Evolutionary conservation across 2,888 invertebrate genomes (phyloP).

Genomic region (Siphlonurus alternatus): DNA sequence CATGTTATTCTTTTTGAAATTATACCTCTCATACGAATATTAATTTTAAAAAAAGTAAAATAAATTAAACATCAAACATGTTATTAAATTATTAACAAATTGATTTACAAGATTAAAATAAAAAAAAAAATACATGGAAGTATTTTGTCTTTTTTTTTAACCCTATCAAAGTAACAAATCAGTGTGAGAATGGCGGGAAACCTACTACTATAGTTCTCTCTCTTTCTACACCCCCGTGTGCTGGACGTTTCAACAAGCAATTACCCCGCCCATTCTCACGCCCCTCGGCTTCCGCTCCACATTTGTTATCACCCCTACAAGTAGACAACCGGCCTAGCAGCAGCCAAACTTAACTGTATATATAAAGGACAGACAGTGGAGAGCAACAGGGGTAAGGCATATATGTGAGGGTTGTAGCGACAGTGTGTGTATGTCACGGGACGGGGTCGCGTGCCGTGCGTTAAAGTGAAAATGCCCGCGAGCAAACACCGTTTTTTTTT

Average conservation of each 20-base stretch:
- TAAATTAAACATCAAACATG: slow-evolving; percentile 1
- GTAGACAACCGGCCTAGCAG: background rate
- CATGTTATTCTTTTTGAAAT: too few relatives aligned
- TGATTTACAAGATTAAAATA: background rate
- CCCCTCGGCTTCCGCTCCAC: slow-evolving; percentile 1
- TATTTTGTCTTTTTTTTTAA: background rate
- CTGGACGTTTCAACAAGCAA: background rate
- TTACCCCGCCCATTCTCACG: background rate
- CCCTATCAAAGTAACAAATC: background rate
- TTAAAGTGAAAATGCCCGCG: too few relatives aligned
- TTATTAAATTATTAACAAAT: background rate
- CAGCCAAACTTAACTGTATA: background rate
- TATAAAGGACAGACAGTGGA: background rate
- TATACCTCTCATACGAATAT: too few relatives aligned
- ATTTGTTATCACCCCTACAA: slow-evolving; percentile 1
- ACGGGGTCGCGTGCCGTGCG: background rate
- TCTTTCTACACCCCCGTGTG: background rate
- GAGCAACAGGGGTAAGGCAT: background rate
- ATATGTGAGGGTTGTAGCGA: too few relatives aligned
- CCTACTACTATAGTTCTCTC: too few relatives aligned
- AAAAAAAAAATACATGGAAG: background rate
- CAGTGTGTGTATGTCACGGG: too few relatives aligned
- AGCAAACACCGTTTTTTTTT: too few relatives aligned
- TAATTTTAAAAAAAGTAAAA: background rate
- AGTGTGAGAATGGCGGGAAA: background rate